phyloP scores from a whole-genome alignment of 2,888 invertebrate species.

The Eupithecia inturbata region DNA sequence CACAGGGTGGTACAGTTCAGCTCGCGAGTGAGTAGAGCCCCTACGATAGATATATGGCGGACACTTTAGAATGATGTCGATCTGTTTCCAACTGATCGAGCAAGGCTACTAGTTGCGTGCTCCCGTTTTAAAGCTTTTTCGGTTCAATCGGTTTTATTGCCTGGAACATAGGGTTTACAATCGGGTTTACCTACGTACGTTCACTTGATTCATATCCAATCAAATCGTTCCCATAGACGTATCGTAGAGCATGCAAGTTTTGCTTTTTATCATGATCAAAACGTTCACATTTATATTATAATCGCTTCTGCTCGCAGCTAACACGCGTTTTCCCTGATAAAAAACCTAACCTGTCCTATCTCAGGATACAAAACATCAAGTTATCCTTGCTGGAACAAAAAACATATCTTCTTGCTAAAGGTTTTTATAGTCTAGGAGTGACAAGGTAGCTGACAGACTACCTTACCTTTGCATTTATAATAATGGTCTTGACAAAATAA shows the following conservation, averaged over 20 bases:
- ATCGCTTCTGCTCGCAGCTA: no score
- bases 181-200: background rate
- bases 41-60: background rate
- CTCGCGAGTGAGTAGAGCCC: background rate
- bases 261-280: background rate
- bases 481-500: no score
- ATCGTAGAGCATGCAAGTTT: background rate
- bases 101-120: background rate
- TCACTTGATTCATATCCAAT: background rate
- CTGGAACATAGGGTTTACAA: background rate
- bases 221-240: background rate
- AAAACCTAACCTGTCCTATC: no score
- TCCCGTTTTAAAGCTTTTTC: background rate
- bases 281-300: background rate
- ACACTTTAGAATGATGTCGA: background rate
- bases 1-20: no score
- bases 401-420: no score
- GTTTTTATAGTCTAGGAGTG: no score
- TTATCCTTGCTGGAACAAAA: no score
- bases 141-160: background rate
- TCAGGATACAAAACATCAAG: no score
- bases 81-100: background rate
- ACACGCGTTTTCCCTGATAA: no score
- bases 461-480: no score
- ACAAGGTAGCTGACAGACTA: no score